Conservation (phyloP, 2,113 vertebrate species). For the Nerophis ophidion region DNA sequence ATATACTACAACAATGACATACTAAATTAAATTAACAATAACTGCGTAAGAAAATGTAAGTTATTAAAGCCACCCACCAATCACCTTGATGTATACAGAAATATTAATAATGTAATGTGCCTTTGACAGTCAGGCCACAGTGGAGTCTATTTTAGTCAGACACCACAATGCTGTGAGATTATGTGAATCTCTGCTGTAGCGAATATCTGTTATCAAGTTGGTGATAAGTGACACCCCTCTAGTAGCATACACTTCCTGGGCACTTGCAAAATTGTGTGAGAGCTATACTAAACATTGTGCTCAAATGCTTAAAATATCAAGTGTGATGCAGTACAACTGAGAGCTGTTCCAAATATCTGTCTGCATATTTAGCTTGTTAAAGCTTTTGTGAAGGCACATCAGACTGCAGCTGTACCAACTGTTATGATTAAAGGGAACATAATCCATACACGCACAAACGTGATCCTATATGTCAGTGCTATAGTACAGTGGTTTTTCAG, state of each 20-base stretch:
- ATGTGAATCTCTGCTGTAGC: neutral
- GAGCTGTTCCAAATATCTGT: too few species aligned
- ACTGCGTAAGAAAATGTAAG: conserved; percentile 1
- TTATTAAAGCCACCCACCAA: conserved; percentile 1
- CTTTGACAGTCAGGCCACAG: conserved; percentile 20
- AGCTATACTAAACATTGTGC: too few species aligned
- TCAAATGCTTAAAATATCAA: too few species aligned
- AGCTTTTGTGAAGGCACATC: too few species aligned
- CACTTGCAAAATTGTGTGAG: too few species aligned
- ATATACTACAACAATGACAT: neutral
- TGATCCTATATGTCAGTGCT: too few species aligned
- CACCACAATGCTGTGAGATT: neutral
- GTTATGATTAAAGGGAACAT: too few species aligned
- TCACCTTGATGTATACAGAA: neutral
- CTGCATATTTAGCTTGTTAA: too few species aligned
- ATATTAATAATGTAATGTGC: neutral
- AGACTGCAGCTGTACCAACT: too few species aligned
- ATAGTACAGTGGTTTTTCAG: too few species aligned
- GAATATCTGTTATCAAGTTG: neutral
- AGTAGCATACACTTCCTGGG: neutral
- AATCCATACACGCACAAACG: too few species aligned
- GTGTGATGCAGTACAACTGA: too few species aligned
- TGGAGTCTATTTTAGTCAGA: conserved; percentile 3
- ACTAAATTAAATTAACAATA: neutral
- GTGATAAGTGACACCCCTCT: neutral